phyloP scores from a whole-genome alignment of 2,113 vertebrate genomes.

The Hippoglossus stenolepis region DNA sequence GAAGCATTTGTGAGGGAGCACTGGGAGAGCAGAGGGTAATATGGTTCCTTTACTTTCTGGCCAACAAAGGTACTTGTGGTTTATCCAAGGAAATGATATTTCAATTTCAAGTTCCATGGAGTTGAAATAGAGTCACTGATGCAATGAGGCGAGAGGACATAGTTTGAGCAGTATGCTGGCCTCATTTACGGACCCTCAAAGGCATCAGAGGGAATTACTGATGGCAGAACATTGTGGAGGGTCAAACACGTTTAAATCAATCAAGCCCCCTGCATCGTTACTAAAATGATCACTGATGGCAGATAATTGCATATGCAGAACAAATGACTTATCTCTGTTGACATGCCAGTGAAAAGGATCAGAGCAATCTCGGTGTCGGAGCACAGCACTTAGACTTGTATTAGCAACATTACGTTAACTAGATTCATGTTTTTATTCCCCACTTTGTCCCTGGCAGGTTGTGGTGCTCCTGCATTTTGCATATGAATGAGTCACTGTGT shows the following conservation, averaged over 20 bases:
- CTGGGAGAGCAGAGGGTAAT: neutral
- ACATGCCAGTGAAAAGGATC: conserved; percentile 9
- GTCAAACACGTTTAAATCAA: conserved; percentile 17
- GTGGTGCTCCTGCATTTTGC: neutral
- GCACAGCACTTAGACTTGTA: conserved; percentile 23
- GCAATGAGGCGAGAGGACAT: neutral
- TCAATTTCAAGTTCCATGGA: neutral
- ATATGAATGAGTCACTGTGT: neutral
- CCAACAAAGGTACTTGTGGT: neutral
- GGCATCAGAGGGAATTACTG: conserved; percentile 23
- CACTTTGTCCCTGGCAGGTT: conserved; percentile 18
- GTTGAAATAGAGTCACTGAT: neutral
- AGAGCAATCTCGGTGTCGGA: conserved; percentile 20
- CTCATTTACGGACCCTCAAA: conserved; percentile 1
- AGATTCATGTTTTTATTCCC: conserved; percentile 19
- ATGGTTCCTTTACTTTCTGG: neutral
- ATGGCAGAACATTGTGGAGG: neutral
- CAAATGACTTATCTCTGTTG: conserved; percentile 28
- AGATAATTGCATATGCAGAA: conserved; percentile 12
- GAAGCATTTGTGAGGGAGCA: too few relatives aligned
- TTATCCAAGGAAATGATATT: neutral
- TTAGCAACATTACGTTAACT: conserved; percentile 17
- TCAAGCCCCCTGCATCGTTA: neutral
- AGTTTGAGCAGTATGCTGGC: neutral
- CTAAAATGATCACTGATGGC: conserved; percentile 4